A percentile compares a stretch with the other conserved stretches of the same genome.
phyloP scores from a whole-genome alignment of 2,888 invertebrate species.

The Xanthostigma xanthostigma region DNA sequence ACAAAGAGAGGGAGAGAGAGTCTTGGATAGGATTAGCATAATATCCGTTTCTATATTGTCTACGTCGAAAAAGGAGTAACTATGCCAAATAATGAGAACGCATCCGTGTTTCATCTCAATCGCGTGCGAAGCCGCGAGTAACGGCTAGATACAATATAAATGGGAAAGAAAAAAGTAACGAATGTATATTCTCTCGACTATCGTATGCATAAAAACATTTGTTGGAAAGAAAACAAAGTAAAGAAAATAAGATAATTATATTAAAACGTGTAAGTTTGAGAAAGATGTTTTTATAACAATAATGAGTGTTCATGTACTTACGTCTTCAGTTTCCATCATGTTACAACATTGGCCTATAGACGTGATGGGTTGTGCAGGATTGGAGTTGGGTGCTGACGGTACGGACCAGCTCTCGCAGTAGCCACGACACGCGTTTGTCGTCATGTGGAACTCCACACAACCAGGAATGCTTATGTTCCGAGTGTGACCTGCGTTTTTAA shows the following conservation, averaged over 20 bases:
- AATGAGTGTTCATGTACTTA: conserved; percentile 26
- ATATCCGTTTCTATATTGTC: too few relatives aligned
- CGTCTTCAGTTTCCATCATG: conserved; percentile 77
- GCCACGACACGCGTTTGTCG: conserved; percentile 77
- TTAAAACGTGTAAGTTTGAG: neutral
- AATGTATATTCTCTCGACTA: too few relatives aligned
- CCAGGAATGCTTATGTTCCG: conserved; percentile 68
- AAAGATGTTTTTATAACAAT: neutral
- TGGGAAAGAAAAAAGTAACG: too few relatives aligned
- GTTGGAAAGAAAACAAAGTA: too few relatives aligned
- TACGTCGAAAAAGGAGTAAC: too few relatives aligned
- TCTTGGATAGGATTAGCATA: too few relatives aligned
- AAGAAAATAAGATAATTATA: neutral
- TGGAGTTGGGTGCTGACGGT: conserved; percentile 46
- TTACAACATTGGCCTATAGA: conserved; percentile 81
- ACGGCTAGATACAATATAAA: too few relatives aligned
- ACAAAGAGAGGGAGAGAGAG: too few relatives aligned
- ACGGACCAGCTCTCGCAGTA: conserved; percentile 79
- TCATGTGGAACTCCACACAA: conserved; percentile 71
- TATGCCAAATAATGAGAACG: too few relatives aligned
- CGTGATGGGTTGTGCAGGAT: conserved; percentile 30
- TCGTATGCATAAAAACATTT: too few relatives aligned
- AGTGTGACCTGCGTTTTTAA: conserved; percentile 47
- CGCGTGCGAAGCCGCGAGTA: too few relatives aligned
- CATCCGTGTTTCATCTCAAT: too few relatives aligned